Conservation (phyloP, 2,113 vertebrate genomes). For the Proteles cristata region DNA sequence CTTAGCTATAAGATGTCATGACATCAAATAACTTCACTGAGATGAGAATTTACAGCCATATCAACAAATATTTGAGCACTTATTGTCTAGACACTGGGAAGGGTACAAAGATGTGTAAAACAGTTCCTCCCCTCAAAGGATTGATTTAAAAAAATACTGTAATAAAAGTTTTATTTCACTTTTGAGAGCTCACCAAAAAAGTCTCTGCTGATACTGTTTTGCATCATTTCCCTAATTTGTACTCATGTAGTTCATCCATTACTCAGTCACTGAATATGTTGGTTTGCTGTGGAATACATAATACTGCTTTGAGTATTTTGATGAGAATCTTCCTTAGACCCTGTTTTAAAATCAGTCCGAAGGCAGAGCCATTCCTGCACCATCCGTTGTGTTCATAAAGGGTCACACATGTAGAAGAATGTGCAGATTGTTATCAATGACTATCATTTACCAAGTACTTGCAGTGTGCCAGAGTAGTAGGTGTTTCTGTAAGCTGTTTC, state of each 20-base stretch:
- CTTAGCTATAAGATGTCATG: neutral
- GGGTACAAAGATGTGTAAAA: neutral
- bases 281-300: neutral
- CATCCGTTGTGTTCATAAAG: neutral
- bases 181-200: slow-evolving; percentile 23
- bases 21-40: neutral
- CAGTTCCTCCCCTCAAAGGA: slow-evolving; percentile 27
- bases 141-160: neutral
- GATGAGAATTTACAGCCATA: neutral
- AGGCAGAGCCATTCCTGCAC: neutral
- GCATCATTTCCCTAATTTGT: slow-evolving; percentile 6
- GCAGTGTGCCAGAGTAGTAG: neutral
- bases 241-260: neutral
- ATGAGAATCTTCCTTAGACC: neutral
- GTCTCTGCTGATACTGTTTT: neutral
- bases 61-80: slow-evolving; percentile 14
- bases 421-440: neutral
- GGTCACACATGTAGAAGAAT: too few species aligned
- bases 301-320: slow-evolving; percentile 21
- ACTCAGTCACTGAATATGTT: neutral
- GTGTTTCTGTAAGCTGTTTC: neutral
- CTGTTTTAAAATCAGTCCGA: neutral
- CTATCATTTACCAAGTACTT: neutral
- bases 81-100: neutral
- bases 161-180: slow-evolving; percentile 26